Base-by-base conservation (phyloP, 2,888 invertebrate genomes). In the Caenorhabditis virilis region DNA sequence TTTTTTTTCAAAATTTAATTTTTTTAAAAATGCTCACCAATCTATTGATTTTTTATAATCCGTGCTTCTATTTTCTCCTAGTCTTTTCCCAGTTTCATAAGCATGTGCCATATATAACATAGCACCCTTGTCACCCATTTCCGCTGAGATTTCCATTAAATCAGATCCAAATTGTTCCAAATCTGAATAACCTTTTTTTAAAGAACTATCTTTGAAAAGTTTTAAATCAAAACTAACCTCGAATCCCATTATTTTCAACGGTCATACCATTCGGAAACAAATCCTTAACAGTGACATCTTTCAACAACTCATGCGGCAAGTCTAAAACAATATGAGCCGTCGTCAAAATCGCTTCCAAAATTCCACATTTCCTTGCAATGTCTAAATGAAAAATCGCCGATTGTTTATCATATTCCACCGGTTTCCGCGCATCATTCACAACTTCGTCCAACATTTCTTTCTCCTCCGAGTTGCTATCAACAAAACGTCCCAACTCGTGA, bases 331-430 rank as follows among this genome's bases (percentile, higher is more conserved):
- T 84, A 36, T 72, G 72, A 4, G 72, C 86, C 72, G 86, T 74
- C 15, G 86, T 85, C 26, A 85, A 69, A 15, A 87, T 84, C 39
- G 87, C 87, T 70, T 87, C 87, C 65, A 86, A 72, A 27, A 85
- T 83, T 2, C 86, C 87, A 41, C 87, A 85, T 48, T 86, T 83
- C 4, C 87, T 86, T 1, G 87, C 87, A 58, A 85, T 84, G 65
- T 85, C 83, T 77, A 88, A 84, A 73, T 87, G 87, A 76, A 84
- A 88, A 35, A 87, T 74, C 18, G 87, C 87, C 3, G 87, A 85
- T 48, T 85, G 84, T 76, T 84, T 83, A 77, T 87, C 87, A 54
- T 85, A 85, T 13, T 45, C 54, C 0, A 80, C 78, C 16, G 79
- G 76, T 13, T 57, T 59, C 23, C 51, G 43, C 22, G 55, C 48